Evolutionary conservation across 2,797 vertebrate genomes (phyloP).

Genomic region (Meriones psammophilus): DNA sequence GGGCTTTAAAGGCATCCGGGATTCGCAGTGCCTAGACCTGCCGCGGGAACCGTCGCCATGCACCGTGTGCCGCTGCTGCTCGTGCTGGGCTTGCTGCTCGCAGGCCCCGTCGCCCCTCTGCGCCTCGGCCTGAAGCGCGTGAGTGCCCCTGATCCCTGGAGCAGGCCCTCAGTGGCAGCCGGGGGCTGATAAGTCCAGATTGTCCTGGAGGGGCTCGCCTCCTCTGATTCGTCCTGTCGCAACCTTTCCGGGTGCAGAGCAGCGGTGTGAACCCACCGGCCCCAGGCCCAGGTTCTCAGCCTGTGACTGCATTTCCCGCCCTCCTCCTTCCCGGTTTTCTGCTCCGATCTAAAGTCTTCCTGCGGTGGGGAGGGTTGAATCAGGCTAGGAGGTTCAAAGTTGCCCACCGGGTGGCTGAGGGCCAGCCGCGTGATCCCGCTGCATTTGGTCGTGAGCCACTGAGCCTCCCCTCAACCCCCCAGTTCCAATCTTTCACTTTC

Average conservation of each 20-base stretch:
- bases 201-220: background rate
- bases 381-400: background rate
- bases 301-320: background rate
- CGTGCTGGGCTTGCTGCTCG: constrained; percentile 63
- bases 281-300: background rate
- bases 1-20: constrained; percentile 53
- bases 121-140: background rate
- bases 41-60: background rate
- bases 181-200: background rate
- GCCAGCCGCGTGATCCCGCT: background rate
- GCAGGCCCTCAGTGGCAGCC: background rate
- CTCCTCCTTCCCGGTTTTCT: background rate
- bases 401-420: background rate
- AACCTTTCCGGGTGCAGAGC: background rate
- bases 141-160: background rate
- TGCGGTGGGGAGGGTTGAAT: background rate
- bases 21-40: too few relatives aligned
- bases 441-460: background rate
- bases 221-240: background rate
- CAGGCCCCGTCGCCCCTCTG: background rate
- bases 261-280: background rate
- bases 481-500: background rate
- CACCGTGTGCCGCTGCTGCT: background rate
- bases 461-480: background rate
- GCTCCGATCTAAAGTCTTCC: background rate